phyloP scores from a whole-genome alignment of 2,113 vertebrate genomes.

The Antechinus flavipes region DNA sequence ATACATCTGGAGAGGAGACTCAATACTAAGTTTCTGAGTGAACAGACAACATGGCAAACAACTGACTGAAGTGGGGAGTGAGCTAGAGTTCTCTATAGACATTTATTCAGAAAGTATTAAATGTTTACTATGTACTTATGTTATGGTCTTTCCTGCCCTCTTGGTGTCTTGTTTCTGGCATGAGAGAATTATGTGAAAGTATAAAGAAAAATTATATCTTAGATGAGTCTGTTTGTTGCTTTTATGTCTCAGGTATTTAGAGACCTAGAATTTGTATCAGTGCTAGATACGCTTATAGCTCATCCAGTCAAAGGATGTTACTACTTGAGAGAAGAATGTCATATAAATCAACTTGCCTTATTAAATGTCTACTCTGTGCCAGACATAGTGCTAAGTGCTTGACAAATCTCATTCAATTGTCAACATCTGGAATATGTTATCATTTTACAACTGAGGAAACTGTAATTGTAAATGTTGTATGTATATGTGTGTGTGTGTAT shows the following conservation, averaged over 20 bases:
- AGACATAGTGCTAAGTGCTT: not conserved
- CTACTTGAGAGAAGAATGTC: not conserved
- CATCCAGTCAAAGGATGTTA: not conserved
- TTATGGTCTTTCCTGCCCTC: not conserved
- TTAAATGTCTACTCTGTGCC: not conserved
- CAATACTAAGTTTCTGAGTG: not conserved
- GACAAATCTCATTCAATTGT: not conserved
- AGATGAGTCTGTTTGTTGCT: not conserved
- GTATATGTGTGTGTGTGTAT: not conserved
- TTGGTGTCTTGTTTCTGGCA: not conserved
- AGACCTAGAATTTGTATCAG: not conserved
- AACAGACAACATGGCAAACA: not conserved
- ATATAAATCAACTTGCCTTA: not conserved
- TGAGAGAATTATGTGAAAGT: not conserved
- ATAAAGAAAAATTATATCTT: rapidly evolving
- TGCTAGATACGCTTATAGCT: not conserved
- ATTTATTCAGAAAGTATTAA: not conserved
- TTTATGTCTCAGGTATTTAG: not conserved
- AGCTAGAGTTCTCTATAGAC: rapidly evolving
- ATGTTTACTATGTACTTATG: not conserved
- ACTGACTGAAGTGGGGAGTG: not conserved
- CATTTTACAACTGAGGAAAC: not conserved
- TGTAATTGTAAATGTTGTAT: not conserved
- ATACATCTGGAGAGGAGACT: not conserved
- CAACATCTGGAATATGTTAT: not conserved